phyloP scores from a whole-genome alignment of 2,113 vertebrate genomes.

The Muntiacus reevesi region DNA sequence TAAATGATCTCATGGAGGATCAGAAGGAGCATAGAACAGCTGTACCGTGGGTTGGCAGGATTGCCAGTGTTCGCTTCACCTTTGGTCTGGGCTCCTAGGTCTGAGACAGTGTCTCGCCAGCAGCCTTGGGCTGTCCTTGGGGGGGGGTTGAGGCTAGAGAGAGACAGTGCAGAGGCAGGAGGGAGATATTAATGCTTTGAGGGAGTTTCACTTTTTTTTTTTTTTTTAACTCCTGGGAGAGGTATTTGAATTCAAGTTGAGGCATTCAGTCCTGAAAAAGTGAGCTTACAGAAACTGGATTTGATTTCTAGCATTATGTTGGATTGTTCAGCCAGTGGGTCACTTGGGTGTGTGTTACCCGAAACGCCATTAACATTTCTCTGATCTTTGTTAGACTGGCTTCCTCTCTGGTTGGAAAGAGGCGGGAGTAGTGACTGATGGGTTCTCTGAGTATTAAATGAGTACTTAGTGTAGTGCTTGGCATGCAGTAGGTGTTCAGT shows the following conservation, averaged over 20 bases:
- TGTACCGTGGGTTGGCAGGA: background rate
- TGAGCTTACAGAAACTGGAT: background rate
- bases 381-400: background rate
- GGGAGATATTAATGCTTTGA: background rate
- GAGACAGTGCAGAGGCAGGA: background rate
- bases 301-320: background rate
- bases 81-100: constrained; percentile 19
- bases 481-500: background rate
- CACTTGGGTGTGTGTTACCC: background rate
- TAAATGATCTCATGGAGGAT: constrained; percentile 37
- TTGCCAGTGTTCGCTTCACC: background rate
- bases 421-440: background rate
- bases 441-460: background rate
- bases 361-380: background rate
- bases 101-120: constrained; percentile 37
- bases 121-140: constrained; percentile 22
- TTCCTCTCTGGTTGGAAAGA: background rate
- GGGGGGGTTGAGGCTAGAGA: background rate
- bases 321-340: background rate
- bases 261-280: background rate
- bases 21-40: constrained; percentile 34
- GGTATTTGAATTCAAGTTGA: background rate
- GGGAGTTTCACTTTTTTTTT: background rate
- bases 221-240: background rate
- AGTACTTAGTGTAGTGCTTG: background rate